phyloP scores from a whole-genome alignment of 2,113 vertebrate genomes.

The Cyanoramphus novaezelandiae region DNA sequence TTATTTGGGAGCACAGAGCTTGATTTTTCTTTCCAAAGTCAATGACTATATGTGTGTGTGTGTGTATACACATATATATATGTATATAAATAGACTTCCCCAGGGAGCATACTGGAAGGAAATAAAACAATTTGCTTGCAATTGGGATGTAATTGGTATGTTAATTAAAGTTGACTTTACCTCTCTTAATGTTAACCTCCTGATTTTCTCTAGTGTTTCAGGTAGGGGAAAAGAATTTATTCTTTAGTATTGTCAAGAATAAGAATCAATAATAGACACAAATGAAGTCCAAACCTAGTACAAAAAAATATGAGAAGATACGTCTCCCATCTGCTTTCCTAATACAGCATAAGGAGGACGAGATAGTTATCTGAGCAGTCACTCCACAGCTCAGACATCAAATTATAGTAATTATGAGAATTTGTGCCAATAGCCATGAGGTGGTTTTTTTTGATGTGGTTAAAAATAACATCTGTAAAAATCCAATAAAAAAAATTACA shows the following conservation, averaged over 20 bases:
- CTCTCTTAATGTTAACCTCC: conserved; percentile 79
- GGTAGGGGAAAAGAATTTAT: conserved; percentile 71
- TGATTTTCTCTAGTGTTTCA: conserved; percentile 78
- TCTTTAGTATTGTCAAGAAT: conserved; percentile 76
- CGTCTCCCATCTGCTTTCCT: conserved; percentile 74
- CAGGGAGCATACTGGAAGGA: conserved; percentile 59
- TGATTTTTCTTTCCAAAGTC: conserved; percentile 1
- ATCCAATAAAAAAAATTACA: conserved; percentile 83
- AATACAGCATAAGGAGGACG: conserved; percentile 53
- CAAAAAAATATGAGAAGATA: conserved; percentile 70
- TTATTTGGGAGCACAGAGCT: neutral
- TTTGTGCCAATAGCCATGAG: conserved; percentile 83
- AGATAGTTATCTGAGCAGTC: conserved; percentile 80
- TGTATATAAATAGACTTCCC: conserved; percentile 1
- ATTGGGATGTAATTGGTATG: conserved; percentile 78
- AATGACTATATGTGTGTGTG: neutral
- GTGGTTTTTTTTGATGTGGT: conserved; percentile 83
- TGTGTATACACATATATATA: neutral
- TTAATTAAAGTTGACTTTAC: conserved; percentile 78
- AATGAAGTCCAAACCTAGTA: conserved; percentile 80
- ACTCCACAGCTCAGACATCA: conserved; percentile 77
- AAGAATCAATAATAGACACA: conserved; percentile 78
- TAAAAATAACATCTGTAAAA: conserved; percentile 86
- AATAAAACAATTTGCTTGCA: conserved; percentile 76
- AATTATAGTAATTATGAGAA: conserved; percentile 85